These are phyloP conservation scores for Aphelenchoides besseyi DNA, from an alignment of 1,140 invertebrate species.

Conservation along the genomic window DNA sequence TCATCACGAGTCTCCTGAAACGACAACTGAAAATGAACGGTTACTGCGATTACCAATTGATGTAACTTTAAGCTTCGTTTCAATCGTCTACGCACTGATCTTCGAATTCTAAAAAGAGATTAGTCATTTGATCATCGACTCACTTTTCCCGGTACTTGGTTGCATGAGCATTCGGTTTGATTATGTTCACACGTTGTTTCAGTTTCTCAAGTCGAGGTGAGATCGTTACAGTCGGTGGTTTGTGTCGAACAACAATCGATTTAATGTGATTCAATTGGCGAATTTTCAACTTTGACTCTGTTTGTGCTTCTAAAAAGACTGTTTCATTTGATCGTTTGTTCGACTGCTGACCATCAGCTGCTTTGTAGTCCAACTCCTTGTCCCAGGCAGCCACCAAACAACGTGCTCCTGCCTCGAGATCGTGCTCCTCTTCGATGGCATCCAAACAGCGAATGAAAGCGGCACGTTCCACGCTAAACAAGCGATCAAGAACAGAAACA, in stretches of 20 bases:
- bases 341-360: neutral
- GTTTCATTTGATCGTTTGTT: no score
- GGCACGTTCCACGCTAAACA: constrained; percentile 1
- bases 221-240: neutral
- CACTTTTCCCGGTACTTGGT: no score
- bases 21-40: neutral
- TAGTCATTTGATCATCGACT: no score
- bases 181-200: neutral
- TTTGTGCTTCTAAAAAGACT: no score
- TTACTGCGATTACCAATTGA: neutral
- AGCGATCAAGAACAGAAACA: neutral
- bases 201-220: neutral
- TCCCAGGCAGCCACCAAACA: neutral
- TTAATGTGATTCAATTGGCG: neutral
- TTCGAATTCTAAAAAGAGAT: neutral
- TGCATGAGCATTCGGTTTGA: no score
- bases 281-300: neutral
- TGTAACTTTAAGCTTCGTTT: neutral
- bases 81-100: neutral
- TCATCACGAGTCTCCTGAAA: neutral
- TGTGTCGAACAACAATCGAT: neutral
- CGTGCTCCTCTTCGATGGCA: neutral
- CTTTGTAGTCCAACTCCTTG: neutral
- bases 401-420: constrained; percentile 1
- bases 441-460: constrained; percentile 20